Evolutionary conservation across 2,113 vertebrate species (phyloP).

Genomic region (Poicephalus meyeri): DNA sequence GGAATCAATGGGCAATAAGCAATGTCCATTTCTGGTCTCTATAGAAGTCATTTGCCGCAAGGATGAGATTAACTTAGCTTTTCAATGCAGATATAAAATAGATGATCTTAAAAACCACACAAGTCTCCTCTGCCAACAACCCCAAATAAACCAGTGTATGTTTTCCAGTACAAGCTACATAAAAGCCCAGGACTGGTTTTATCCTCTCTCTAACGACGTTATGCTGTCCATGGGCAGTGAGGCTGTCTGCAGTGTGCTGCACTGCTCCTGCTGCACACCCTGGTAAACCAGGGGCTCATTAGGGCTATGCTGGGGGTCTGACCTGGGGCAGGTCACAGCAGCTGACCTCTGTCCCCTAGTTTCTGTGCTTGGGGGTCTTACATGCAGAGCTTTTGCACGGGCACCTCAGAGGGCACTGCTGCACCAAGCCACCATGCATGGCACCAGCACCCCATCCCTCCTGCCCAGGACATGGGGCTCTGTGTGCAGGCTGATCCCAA

Average conservation of each 20-base stretch:
- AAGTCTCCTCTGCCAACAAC: background rate
- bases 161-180: background rate
- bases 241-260: rapidly evolving
- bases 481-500: background rate
- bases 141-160: rapidly evolving
- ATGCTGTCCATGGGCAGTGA: rapidly evolving
- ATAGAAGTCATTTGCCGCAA: background rate
- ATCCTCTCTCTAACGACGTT: no score
- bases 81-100: background rate
- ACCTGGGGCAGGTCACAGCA: background rate
- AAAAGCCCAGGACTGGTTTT: background rate
- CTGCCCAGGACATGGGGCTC: rapidly evolving
- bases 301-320: rapidly evolving
- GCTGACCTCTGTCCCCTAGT: background rate
- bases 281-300: background rate
- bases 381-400: background rate
- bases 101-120: background rate
- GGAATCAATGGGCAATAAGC: conserved; percentile 34
- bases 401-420: background rate
- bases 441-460: background rate
- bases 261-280: background rate
- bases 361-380: background rate
- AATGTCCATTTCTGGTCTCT: conserved; percentile 5
- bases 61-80: background rate
- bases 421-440: rapidly evolving